Evolutionary conservation across 2,888 invertebrate genomes (phyloP).

Genomic region (Saturnia japonica): DNA sequence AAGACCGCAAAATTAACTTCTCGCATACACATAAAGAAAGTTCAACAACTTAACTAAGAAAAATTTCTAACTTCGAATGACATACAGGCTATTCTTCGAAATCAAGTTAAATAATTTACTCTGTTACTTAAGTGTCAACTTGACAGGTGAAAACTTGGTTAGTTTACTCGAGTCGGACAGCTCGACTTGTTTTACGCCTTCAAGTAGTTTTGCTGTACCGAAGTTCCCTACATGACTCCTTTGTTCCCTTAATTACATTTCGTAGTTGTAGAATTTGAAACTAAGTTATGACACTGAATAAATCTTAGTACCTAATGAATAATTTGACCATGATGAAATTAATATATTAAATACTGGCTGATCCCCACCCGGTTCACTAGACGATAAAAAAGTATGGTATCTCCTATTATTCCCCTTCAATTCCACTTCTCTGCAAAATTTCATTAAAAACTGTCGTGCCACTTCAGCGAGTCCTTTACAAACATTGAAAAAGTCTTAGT

Average conservation of each 20-base stretch:
- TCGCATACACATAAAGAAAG: too few species aligned
- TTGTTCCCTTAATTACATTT: constrained; percentile 1
- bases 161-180: constrained; percentile 35
- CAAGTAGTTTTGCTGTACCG: constrained; percentile 24
- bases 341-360: too few species aligned
- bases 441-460: too few species aligned
- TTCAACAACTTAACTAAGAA: not conserved
- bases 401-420: too few species aligned
- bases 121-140: constrained; percentile 29
- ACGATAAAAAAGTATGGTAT: too few species aligned
- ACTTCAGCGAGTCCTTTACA: too few species aligned
- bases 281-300: not conserved
- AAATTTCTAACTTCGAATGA: constrained; percentile 15
- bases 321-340: too few species aligned
- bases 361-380: too few species aligned
- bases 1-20: too few species aligned
- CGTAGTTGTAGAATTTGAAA: not conserved
- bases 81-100: constrained; percentile 23
- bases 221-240: constrained; percentile 1
- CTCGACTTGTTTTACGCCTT: constrained; percentile 21
- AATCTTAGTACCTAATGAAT: not conserved
- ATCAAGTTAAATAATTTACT: constrained; percentile 38
- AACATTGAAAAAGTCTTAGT: too few species aligned
- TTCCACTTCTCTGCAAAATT: too few species aligned
- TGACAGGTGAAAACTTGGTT: constrained; percentile 43